Evolutionary conservation across 2,888 invertebrate genomes (phyloP).

Genomic region (Polydrusus tereticollis): DNA sequence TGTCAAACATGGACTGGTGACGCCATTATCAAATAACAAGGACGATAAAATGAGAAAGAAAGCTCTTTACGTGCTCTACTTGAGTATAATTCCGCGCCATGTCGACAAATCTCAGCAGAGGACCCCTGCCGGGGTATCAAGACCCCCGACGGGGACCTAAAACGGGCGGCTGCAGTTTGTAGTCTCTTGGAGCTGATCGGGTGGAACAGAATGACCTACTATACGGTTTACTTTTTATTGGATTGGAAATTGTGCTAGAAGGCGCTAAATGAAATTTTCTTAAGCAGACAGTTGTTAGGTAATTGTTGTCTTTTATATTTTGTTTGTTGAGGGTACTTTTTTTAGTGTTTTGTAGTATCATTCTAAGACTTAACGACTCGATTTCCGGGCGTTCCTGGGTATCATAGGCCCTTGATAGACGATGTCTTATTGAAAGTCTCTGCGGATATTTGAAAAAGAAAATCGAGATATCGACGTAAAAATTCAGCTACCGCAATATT

Average conservation of each 20-base stretch:
- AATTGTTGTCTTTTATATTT: too few relatives aligned
- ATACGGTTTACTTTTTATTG: background rate
- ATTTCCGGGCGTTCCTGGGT: background rate
- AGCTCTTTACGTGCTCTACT: conserved; percentile 30
- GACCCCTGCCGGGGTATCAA: conserved; percentile 29
- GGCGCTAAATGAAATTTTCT: too few relatives aligned
- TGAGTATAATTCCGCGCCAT: conserved; percentile 37
- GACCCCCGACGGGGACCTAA: background rate
- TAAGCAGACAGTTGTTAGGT: too few relatives aligned
- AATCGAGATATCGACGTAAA: conserved; percentile 19
- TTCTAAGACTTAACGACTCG: background rate
- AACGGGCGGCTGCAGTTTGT: conserved; percentile 22
- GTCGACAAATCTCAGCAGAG: conserved; percentile 43
- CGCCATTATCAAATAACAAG: conserved; percentile 14
- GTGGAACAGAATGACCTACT: conserved; percentile 18
- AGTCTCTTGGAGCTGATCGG: background rate
- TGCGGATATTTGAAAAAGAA: conserved; percentile 30
- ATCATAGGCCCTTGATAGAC: conserved; percentile 7
- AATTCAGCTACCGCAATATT: conserved; percentile 29
- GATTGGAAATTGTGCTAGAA: too few relatives aligned
- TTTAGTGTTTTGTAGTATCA: too few relatives aligned
- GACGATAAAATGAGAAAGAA: conserved; percentile 18
- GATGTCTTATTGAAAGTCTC: conserved; percentile 21
- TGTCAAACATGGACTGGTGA: background rate
- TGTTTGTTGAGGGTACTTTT: too few relatives aligned